Base-by-base conservation (phyloP, 2,888 invertebrate species). In the Dynastes hyllus region DNA sequence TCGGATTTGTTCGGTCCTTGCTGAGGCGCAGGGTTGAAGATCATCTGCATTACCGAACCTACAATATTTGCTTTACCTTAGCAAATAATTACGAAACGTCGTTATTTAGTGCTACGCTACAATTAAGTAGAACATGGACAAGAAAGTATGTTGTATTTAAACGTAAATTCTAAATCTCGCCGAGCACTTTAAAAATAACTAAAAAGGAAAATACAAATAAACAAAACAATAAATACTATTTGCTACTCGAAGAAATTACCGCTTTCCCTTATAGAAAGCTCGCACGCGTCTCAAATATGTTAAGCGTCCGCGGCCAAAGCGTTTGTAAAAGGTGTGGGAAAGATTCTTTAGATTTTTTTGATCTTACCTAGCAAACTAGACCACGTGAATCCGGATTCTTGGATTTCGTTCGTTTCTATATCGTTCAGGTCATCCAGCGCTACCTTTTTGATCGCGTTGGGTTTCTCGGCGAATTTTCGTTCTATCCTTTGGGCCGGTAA, bases 371-470 rank as follows among this genome's bases (percentile, higher is more conserved):
- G 90, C 92, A 97, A 93, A 88, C 95, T 96, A 70, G 95, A 94
- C 96, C 96, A 97, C 27, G 96, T 95, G 88, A 96, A 97, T 77
- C 95, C 95, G 71, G 92, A 90, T 82, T 94, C 94, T 78, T 93
- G 93, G 85, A 96, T 94, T 83, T 94, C 94, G 89, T 96, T 96
- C 81, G 93, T 94, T 87, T 93, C 93, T 81, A 95, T 92, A 84
- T 96, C 96, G 84, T 96, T 95, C 81, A 96, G 89, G 87, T 96
- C 95, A 85, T 96, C 95, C 50, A 94, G 88, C 2, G 94, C 94
- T 3, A 96, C 96, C 90, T 97, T 97, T 90, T 97, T 97, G 85
- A 95, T 92, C 16, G 95, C 94, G 87, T 97, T 97, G 13, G 96
- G 94, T 88, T 97, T 97, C 87, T 96, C 96, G 0, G 95, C 96